Conservation (phyloP, 92 coral and sea anemone species). For the Zoanthus sociatus region DNA sequence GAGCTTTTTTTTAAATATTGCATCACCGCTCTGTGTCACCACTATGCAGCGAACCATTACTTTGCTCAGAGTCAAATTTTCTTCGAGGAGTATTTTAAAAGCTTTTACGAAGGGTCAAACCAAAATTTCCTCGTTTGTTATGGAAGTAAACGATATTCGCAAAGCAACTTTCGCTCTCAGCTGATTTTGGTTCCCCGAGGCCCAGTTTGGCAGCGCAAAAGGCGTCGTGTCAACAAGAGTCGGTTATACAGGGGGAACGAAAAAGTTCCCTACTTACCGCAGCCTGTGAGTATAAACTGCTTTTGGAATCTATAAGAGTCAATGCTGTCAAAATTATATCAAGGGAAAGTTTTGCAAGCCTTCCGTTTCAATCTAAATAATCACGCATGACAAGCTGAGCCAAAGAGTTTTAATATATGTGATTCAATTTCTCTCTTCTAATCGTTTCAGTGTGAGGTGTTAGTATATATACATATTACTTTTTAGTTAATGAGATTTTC, state of each 20-base stretch:
- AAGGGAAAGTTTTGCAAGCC: too few species aligned
- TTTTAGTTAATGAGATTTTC: too few species aligned
- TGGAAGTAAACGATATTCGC: constrained; percentile 64
- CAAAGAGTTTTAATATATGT: too few species aligned
- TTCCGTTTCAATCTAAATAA: too few species aligned
- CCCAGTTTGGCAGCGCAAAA: constrained; percentile 92
- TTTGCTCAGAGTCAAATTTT: not conserved
- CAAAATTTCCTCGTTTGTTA: constrained; percentile 61
- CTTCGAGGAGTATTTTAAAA: not conserved
- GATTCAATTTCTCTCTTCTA: too few species aligned
- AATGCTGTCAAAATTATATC: not conserved
- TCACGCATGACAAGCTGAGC: too few species aligned
- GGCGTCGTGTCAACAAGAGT: constrained; percentile 94
- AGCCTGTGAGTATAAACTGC: constrained; percentile 85
- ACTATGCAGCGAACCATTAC: not conserved
- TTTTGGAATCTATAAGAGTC: not conserved
- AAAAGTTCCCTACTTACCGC: constrained; percentile 84
- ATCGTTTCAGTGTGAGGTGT: too few species aligned
- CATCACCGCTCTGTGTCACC: too few species aligned
- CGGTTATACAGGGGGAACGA: constrained; percentile 97
- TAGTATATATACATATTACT: too few species aligned
- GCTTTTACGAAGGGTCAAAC: not conserved
- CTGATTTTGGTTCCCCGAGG: constrained; percentile 99
- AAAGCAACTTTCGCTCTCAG: constrained; percentile 96
- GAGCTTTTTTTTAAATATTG: too few species aligned